Base-by-base conservation (phyloP, 2,113 vertebrate species). In the Dicrurus megarhynchus region DNA sequence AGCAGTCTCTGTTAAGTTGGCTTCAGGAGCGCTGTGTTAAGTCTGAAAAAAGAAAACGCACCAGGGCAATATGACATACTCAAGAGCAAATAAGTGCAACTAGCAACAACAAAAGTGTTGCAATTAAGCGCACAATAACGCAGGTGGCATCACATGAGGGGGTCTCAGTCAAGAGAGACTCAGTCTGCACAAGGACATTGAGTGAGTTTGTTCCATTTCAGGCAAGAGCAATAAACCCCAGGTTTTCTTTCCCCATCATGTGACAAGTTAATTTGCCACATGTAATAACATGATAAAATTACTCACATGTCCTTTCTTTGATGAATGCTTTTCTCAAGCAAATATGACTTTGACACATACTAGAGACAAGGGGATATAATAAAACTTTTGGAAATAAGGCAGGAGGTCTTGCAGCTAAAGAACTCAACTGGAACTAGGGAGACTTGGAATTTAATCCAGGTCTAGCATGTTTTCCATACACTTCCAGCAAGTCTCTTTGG, bases 61-160 rank as follows among this genome's bases (percentile, higher is more conserved):
- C 63, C 67, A 28, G 70, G 87, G 75, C 90, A 95, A 91, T 76
- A 22, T 81, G 80, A 69, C 61, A 63, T 33, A 33, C 26, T 77
- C 46, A 81, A 78, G 74, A 94, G 59, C 52, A 86, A 95, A n/a
- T 87, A 86, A 88, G 57, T 56, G 44, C 87, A 93, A 92, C 86
- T 76, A 93, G 64, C 56, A 88, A 76, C 71, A 91, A 69, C 37
- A 53, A 55, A 96, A 97, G 55, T 73, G 44, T 76, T 84, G 92
- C 79, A 96, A 85, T 97, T 96, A 97, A 87, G 49, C 37, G 49
- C 69, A 79, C 86, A 75, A 49, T 79, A 93, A 91, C 23, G 65
- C 96, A 93, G 90, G 95, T 95, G 82, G 76, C 65, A 93, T 77
- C 76, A 68, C 73, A 70, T 32, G 87, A 94, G 76, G 86, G 84